These are phyloP conservation scores for Carpatolechia fugitivella DNA, from an alignment of 2,888 invertebrate genomes.

Conservation along the genomic window DNA sequence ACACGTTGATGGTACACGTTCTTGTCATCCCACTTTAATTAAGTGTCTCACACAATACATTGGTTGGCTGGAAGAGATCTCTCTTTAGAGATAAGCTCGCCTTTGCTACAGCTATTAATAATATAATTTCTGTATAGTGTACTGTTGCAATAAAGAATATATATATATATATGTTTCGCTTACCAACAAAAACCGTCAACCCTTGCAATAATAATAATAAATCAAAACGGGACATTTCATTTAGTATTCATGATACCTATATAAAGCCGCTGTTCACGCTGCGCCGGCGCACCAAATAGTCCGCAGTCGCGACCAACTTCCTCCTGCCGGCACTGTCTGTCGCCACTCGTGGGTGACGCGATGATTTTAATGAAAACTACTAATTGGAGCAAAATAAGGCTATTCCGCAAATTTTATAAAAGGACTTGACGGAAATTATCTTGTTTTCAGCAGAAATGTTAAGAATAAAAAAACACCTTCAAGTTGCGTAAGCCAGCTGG, in stretches of 20 bases:
- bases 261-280: slow-evolving; percentile 23
- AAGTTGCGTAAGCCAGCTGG: too few relatives aligned
- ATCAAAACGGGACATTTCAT: slow-evolving; percentile 47
- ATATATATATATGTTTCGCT: too few relatives aligned
- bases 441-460: background rate
- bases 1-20: too few relatives aligned
- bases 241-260: slow-evolving; percentile 62
- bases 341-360: background rate
- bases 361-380: background rate
- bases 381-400: background rate
- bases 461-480: too few relatives aligned
- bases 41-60: too few relatives aligned
- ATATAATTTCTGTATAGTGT: too few relatives aligned
- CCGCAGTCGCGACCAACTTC: slow-evolving; percentile 48
- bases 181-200: too few relatives aligned
- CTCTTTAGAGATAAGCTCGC: too few relatives aligned
- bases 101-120: too few relatives aligned
- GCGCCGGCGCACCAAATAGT: slow-evolving; percentile 41
- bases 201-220: slow-evolving; percentile 25
- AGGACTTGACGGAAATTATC: background rate
- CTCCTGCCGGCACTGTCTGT: slow-evolving; percentile 23
- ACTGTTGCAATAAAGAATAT: too few relatives aligned
- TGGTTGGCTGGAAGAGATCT: too few relatives aligned
- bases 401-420: background rate
- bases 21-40: too few relatives aligned